A percentile compares a stretch with the other conserved stretches of the same genome.
Conservation (phyloP, 1,140 invertebrate genomes). For the Ridgeia piscesae region DNA sequence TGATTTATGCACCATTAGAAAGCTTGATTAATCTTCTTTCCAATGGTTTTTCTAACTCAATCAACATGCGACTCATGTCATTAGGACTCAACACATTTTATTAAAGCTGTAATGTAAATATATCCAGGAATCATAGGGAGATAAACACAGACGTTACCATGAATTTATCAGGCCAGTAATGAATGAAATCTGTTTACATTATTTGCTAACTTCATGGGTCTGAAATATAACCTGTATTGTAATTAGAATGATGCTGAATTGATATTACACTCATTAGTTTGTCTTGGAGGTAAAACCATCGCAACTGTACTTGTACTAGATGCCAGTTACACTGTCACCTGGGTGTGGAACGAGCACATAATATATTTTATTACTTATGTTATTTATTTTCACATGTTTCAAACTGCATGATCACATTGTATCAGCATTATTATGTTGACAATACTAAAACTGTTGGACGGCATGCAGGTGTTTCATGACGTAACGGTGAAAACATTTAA, state of each 20-base stretch:
- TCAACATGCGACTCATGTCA: too few relatives aligned
- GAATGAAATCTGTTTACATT: not conserved
- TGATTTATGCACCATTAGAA: too few relatives aligned
- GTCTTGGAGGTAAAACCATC: not conserved
- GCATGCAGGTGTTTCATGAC: not conserved
- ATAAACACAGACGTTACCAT: not conserved
- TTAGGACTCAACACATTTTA: too few relatives aligned
- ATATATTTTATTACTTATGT: not conserved
- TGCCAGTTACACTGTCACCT: not conserved
- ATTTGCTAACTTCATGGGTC: not conserved
- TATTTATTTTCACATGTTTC: not conserved
- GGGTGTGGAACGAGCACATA: not conserved
- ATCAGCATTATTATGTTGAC: not conserved
- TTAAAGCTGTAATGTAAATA: too few relatives aligned
- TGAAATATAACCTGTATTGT: not conserved
- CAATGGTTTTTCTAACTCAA: too few relatives aligned
- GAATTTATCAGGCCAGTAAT: not conserved
- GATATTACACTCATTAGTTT: not conserved
- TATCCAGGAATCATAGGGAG: not conserved
- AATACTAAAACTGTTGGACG: not conserved
- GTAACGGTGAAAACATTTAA: not conserved
- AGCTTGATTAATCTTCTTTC: too few relatives aligned
- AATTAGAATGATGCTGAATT: not conserved
- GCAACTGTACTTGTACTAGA: not conserved
- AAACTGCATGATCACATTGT: not conserved